phyloP scores from a whole-genome alignment of 1,140 invertebrate genomes.

The Polypedilum vanderplanki region DNA sequence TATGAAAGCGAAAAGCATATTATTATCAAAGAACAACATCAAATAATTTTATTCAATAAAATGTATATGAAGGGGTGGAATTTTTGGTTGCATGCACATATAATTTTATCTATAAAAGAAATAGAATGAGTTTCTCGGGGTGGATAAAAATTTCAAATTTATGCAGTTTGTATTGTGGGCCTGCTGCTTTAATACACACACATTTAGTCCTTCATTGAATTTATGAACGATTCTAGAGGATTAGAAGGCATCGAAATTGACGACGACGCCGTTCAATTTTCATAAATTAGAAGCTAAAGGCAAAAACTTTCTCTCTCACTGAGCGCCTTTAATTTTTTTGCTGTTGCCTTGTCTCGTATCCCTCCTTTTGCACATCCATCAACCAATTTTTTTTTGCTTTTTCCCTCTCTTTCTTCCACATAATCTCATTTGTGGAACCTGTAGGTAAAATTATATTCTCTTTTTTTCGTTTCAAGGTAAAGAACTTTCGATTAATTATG shows the following conservation, averaged over 20 bases:
- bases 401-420: not conserved
- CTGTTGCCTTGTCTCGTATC: not conserved
- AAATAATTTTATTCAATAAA: slow-evolving; percentile 20
- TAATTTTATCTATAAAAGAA: not conserved
- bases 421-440: slow-evolving; percentile 26
- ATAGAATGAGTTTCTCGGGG: too few species aligned
- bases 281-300: slow-evolving; percentile 28
- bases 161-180: not conserved
- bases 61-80: not conserved
- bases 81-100: not conserved
- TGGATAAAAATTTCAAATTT: slow-evolving; percentile 11
- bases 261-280: slow-evolving; percentile 24
- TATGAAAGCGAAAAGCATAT: slow-evolving; percentile 12
- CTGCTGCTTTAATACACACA: not conserved
- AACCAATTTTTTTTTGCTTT: slow-evolving; percentile 10
- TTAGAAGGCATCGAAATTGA: slow-evolving; percentile 22
- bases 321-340: not conserved
- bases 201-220: not conserved
- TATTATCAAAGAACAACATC: slow-evolving; percentile 14
- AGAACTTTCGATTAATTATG: too few species aligned
- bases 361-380: not conserved
- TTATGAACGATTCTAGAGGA: slow-evolving; percentile 1
- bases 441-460: not conserved
- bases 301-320: slow-evolving; percentile 1
- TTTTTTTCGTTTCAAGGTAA: not conserved